A percentile compares a stretch with the other conserved stretches of the same genome.
phyloP scores from a whole-genome alignment of 2,113 vertebrate species.

The Heterochromis multidens region DNA sequence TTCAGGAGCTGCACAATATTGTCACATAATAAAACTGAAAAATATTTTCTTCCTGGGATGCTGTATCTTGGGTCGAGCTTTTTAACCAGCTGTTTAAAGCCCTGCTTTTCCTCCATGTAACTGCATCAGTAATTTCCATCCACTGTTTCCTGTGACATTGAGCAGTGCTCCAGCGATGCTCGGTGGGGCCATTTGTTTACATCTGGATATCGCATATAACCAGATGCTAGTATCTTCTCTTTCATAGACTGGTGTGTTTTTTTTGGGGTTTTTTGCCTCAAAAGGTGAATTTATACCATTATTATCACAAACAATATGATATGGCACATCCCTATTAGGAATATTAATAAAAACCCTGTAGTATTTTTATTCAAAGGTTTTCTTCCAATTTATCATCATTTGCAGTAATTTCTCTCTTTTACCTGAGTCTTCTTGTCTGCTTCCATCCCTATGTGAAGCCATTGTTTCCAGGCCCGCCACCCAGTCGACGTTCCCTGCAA shows the following conservation, averaged over 20 bases:
- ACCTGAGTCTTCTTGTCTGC: not conserved
- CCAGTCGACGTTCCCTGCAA: constrained; percentile 85
- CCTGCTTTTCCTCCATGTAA: not conserved
- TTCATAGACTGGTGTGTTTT: too few species aligned
- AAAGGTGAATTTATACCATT: not conserved
- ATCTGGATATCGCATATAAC: too few species aligned
- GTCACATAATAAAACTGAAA: not conserved
- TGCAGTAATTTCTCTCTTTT: not conserved
- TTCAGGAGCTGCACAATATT: not conserved
- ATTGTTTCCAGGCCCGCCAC: constrained; percentile 80
- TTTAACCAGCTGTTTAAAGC: not conserved
- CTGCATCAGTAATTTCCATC: too few species aligned
- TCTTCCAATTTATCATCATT: not conserved
- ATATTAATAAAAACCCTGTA: not conserved
- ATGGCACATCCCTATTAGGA: not conserved
- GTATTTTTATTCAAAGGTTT: not conserved
- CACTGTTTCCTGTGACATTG: too few species aligned
- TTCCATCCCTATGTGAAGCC: constrained; percentile 70
- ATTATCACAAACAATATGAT: rapidly evolving
- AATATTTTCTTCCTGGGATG: not conserved
- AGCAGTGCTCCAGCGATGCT: too few species aligned
- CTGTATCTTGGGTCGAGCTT: not conserved
- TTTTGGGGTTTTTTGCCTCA: too few species aligned
- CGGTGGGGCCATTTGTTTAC: too few species aligned
- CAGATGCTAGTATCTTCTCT: too few species aligned